phyloP scores from a whole-genome alignment of 2,797 vertebrate species.

The Saxicola maurus region DNA sequence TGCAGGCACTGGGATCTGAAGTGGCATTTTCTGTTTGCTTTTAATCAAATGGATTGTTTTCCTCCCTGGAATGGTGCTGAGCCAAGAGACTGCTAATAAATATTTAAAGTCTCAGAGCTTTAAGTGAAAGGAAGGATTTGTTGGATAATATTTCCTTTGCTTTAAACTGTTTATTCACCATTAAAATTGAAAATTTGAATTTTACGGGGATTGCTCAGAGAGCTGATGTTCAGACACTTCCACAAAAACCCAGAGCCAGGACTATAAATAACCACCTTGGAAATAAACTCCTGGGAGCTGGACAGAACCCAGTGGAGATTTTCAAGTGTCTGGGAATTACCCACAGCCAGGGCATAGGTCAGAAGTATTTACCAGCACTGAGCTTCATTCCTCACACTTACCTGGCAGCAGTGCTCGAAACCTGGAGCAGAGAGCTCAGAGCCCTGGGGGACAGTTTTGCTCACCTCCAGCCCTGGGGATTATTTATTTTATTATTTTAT shows the following conservation, averaged over 20 bases:
- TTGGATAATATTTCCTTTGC: slow-evolving; percentile 26
- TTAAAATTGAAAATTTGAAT: slow-evolving; percentile 39
- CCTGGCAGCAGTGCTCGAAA: not conserved
- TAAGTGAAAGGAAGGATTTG: slow-evolving; percentile 37
- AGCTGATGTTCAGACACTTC: slow-evolving; percentile 11
- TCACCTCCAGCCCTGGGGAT: not conserved
- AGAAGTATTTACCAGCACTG: not conserved
- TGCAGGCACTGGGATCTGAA: not conserved
- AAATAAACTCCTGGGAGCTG: slow-evolving; percentile 23
- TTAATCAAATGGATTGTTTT: not conserved
- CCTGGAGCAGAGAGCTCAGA: not conserved
- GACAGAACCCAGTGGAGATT: slow-evolving; percentile 30
- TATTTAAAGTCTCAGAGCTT: slow-evolving; percentile 13
- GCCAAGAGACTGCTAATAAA: slow-evolving; percentile 5
- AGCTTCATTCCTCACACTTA: not conserved
- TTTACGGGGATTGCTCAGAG: slow-evolving; percentile 36
- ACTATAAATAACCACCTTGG: slow-evolving; percentile 43
- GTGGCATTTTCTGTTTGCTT: not conserved
- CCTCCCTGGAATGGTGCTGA: not conserved
- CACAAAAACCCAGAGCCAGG: not conserved
- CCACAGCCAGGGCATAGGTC: not conserved
- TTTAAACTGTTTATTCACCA: slow-evolving; percentile 39
- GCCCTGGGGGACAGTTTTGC: not conserved
- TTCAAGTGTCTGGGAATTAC: slow-evolving; percentile 7
- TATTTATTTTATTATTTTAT: too few species aligned